Conservation (phyloP, 2,888 invertebrate genomes). For the Nymphalis c-album region DNA sequence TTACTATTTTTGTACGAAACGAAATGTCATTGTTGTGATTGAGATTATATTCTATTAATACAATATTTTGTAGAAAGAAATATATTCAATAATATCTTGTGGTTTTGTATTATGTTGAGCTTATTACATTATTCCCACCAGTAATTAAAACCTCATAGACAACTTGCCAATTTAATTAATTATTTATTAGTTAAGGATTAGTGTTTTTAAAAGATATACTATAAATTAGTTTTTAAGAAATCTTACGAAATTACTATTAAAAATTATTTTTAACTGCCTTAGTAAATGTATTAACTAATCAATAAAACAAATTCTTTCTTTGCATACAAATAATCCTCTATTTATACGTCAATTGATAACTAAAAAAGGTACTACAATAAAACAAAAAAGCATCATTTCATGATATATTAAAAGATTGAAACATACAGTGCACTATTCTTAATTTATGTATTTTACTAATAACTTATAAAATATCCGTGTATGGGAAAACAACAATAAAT, state of each 20-base stretch:
- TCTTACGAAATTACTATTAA: not conserved
- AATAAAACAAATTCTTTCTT: no score
- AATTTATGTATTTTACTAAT: not conserved
- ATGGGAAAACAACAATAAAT: not conserved
- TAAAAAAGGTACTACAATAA: not conserved
- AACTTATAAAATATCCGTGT: not conserved
- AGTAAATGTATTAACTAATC: no score
- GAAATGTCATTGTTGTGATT: not conserved
- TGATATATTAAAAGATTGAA: conserved; percentile 1
- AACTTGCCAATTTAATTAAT: conserved; percentile 4
- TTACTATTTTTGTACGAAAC: not conserved
- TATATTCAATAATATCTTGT: conserved; percentile 1
- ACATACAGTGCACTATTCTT: conserved; percentile 2
- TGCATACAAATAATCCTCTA: no score
- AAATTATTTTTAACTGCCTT: conserved; percentile 1
- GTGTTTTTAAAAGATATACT: not conserved
- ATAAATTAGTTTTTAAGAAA: not conserved
- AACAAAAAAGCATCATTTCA: not conserved
- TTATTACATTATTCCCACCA: not conserved
- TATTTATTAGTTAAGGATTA: conserved; percentile 6
- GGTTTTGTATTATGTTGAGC: no score
- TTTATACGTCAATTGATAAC: no score
- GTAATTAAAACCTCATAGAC: conserved; percentile 1
- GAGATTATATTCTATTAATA: conserved; percentile 8
- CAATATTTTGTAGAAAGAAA: not conserved